These are phyloP conservation scores for Hafferia zeledoni DNA, from an alignment of 2,797 vertebrate species.

Conservation along the genomic window DNA sequence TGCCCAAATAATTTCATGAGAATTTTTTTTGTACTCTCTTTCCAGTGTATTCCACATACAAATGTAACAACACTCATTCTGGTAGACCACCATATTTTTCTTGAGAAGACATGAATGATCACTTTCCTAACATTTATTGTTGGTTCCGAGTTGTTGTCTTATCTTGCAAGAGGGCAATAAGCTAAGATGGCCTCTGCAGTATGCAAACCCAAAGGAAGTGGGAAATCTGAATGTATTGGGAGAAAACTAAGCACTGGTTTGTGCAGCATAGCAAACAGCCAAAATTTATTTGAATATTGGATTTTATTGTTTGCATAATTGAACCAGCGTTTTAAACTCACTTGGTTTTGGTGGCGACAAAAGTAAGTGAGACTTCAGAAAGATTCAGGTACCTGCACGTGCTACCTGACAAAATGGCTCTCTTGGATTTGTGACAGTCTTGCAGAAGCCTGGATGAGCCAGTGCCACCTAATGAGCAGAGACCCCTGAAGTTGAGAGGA, in stretches of 20 bases:
- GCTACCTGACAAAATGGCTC: not conserved
- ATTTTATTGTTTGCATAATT: not conserved
- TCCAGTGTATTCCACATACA: not conserved
- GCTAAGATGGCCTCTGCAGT: not conserved
- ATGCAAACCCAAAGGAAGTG: not conserved
- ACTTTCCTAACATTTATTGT: not conserved
- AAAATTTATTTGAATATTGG: not conserved
- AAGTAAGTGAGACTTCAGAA: not conserved
- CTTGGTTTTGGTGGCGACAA: not conserved
- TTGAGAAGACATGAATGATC: not conserved
- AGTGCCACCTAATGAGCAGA: not conserved
- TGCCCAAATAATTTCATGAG: not conserved
- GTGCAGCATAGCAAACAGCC: not conserved
- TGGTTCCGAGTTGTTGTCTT: not conserved
- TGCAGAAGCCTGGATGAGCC: not conserved
- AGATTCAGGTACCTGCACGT: accelerated
- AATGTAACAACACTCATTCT: not conserved
- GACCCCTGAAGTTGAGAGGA: not conserved
- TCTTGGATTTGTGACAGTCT: not conserved
- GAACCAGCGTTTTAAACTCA: not conserved
- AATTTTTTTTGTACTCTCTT: not conserved
- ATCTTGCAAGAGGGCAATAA: not conserved
- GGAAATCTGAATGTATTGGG: not conserved
- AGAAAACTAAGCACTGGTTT: not conserved
- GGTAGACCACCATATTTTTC: not conserved